phyloP scores from a whole-genome alignment of 1,140 invertebrate genomes.

The Mylabris phalerata region DNA sequence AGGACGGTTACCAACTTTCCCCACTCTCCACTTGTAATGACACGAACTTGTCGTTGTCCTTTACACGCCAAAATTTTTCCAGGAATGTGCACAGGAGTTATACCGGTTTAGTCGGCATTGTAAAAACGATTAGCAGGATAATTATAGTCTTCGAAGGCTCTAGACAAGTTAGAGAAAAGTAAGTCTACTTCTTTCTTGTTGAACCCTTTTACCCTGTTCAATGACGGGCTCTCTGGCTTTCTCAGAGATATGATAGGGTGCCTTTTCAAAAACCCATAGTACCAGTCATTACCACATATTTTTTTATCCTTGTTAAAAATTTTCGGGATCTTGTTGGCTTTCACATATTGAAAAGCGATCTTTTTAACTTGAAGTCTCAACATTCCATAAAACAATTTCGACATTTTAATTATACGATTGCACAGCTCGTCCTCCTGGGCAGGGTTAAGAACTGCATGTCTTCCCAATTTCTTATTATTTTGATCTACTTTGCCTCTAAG shows the following conservation, averaged over 20 bases:
- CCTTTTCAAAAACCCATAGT: constrained; percentile 1
- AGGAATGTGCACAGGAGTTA: constrained; percentile 42
- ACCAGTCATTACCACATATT: constrained; percentile 12
- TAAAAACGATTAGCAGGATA: constrained; percentile 33
- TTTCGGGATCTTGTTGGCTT: constrained; percentile 8
- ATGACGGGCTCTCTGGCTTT: constrained; percentile 30
- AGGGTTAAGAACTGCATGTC: constrained; percentile 9
- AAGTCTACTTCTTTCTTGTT: constrained; percentile 29
- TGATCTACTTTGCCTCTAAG: constrained; percentile 7
- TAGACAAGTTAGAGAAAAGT: constrained; percentile 30
- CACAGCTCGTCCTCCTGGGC: constrained; percentile 9
- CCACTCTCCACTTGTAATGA: constrained; percentile 37
- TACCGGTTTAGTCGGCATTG: constrained; percentile 43
- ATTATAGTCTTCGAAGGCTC: constrained; percentile 11
- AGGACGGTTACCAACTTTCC: constrained; percentile 40
- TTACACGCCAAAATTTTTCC: constrained; percentile 38
- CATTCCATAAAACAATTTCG: constrained; percentile 4
- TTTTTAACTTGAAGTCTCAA: too few relatives aligned
- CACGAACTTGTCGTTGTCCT: constrained; percentile 38
- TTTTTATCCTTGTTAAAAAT: background rate
- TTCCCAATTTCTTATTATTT: constrained; percentile 10
- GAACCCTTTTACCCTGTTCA: constrained; percentile 28
- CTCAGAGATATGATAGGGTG: constrained; percentile 16
- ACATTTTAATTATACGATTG: constrained; percentile 12
- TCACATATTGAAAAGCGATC: background rate